phyloP scores from a whole-genome alignment of 2,113 vertebrate genomes.

The Ariopsis seemanni region DNA sequence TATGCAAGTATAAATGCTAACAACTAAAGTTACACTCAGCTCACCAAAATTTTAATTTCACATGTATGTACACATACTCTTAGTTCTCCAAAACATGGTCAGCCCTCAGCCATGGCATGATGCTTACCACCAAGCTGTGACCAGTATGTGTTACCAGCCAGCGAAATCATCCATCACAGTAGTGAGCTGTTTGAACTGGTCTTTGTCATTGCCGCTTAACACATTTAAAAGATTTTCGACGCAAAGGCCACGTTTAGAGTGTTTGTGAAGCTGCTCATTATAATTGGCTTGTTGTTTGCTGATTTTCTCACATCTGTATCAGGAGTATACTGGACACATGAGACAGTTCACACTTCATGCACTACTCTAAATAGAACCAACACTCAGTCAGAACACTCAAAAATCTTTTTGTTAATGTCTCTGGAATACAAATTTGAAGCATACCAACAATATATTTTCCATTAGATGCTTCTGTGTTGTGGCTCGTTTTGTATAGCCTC shows the following conservation, averaged over 20 bases:
- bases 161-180: slow-evolving; percentile 19
- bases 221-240: slow-evolving; percentile 43
- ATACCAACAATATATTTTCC: slow-evolving; percentile 43
- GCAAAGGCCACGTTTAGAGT: slow-evolving; percentile 45
- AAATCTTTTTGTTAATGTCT: neutral
- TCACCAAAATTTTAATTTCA: neutral
- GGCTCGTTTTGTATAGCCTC: slow-evolving; percentile 25
- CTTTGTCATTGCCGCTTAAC: slow-evolving; percentile 14
- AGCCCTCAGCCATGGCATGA: neutral
- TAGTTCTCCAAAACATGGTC: neutral
- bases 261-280: slow-evolving; percentile 36
- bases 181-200: slow-evolving; percentile 45
- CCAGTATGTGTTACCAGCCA: slow-evolving; percentile 19
- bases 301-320: neutral
- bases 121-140: slow-evolving; percentile 14
- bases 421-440: slow-evolving; percentile 23
- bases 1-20: neutral
- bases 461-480: slow-evolving; percentile 29
- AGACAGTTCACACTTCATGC: slow-evolving; percentile 19
- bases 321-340: neutral
- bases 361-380: neutral
- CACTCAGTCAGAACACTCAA: slow-evolving; percentile 16
- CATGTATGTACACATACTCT: too few relatives aligned
- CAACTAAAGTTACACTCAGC: neutral
- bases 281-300: slow-evolving; percentile 5